Evolutionary conservation across 2,797 vertebrate species (phyloP).

Genomic region (Valencia hispanica): DNA sequence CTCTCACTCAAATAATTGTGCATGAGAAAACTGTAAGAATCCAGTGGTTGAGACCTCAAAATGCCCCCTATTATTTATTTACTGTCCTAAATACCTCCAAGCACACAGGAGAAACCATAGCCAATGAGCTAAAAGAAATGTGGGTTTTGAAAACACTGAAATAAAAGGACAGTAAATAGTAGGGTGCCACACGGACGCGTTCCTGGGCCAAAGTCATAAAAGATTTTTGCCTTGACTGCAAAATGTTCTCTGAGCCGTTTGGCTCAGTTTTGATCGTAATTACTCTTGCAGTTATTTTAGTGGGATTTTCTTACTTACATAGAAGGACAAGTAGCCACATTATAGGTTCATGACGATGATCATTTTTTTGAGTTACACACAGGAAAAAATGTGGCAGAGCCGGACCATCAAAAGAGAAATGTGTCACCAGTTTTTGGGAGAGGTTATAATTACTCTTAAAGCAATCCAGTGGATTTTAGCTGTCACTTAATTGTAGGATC

Average conservation of each 20-base stretch:
- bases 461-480: constrained; percentile 11
- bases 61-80: constrained; percentile 15
- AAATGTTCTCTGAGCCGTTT: constrained; percentile 51
- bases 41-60: constrained; percentile 33
- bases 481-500: constrained; percentile 30
- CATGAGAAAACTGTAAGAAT: constrained; percentile 46
- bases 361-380: constrained; percentile 4
- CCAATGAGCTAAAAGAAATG: constrained; percentile 48
- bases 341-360: constrained; percentile 7
- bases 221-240: constrained; percentile 40
- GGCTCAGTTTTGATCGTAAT: constrained; percentile 46
- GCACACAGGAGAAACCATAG: constrained; percentile 38
- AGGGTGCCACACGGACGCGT: constrained; percentile 52
- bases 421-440: constrained; percentile 19
- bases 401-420: constrained; percentile 25
- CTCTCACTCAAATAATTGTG: constrained; percentile 48
- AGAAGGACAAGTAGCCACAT: constrained; percentile 23
- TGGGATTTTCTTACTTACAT: constrained; percentile 33
- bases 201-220: constrained; percentile 62
- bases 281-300: constrained; percentile 15
- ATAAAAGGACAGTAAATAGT: constrained; percentile 35
- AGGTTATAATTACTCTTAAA: constrained; percentile 31
- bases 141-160: constrained; percentile 46
- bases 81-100: constrained; percentile 27
- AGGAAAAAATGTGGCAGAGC: constrained; percentile 20